A percentile compares a stretch with the other conserved stretches of the same genome.
phyloP scores from a whole-genome alignment of 2,797 vertebrate species.

The Falco naumanni region DNA sequence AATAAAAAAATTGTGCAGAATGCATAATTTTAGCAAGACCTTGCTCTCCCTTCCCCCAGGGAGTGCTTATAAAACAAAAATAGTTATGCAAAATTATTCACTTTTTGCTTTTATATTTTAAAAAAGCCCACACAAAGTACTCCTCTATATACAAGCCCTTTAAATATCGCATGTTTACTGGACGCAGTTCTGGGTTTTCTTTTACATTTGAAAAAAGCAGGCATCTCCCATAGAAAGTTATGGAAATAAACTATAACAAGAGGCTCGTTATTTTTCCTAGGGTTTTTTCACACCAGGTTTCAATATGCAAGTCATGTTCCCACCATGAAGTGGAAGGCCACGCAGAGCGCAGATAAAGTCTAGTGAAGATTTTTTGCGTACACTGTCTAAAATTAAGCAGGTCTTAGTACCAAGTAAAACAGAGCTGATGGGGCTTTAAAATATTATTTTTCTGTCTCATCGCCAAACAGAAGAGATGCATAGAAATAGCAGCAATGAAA shows the following conservation, averaged over 20 bases:
- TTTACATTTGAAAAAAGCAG: not conserved
- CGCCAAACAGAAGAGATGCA: not conserved
- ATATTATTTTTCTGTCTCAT: not conserved
- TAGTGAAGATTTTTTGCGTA: not conserved
- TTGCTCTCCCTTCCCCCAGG: not conserved
- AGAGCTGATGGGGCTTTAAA: not conserved
- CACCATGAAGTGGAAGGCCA: not conserved
- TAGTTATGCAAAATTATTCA: not conserved
- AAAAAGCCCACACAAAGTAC: not conserved
- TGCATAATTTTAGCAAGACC: not conserved
- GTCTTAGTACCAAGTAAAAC: too few species aligned
- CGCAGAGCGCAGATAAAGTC: not conserved
- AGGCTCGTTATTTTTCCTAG: not conserved
- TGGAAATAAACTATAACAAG: not conserved
- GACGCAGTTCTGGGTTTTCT: not conserved
- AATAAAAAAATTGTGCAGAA: not conserved
- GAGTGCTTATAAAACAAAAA: not conserved
- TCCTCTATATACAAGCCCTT: not conserved
- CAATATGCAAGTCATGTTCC: constrained; percentile 1
- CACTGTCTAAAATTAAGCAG: not conserved
- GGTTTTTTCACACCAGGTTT: not conserved
- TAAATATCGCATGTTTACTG: not conserved
- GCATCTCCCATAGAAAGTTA: not conserved
- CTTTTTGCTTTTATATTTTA: not conserved
- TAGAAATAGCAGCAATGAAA: not conserved